Percentiles rank a stretch among this genome's conserved stretches.
phyloP scores from a whole-genome alignment of 35 echinoderm and acorn worm genomes.

The Lytechinus pictus region DNA sequence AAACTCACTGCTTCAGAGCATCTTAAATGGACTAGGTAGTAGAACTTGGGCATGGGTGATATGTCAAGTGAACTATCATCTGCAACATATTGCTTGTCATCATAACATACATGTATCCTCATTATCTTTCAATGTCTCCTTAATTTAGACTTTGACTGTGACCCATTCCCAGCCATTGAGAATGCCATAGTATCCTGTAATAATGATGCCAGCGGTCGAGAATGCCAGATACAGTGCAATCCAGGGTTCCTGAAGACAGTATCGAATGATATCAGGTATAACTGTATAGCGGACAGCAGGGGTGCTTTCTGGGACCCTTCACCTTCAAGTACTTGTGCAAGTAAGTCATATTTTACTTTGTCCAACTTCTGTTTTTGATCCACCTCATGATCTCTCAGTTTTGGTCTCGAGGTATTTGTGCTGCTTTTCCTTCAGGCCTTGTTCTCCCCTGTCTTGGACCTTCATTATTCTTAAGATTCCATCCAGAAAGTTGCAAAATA shows the following conservation, averaged over 20 bases:
- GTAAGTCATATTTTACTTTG: neutral
- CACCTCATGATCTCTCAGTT: neutral
- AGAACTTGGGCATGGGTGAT: too few species aligned
- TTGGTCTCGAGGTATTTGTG: neutral
- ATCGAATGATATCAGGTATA: neutral
- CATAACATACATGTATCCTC: neutral
- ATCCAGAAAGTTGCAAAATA: too few species aligned
- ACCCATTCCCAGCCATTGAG: neutral
- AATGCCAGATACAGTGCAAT: neutral
- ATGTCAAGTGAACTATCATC: too few species aligned
- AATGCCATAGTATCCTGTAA: neutral
- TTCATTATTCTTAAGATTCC: too few species aligned
- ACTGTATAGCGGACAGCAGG: slow-evolving; percentile 23
- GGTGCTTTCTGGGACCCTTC: slow-evolving; percentile 30
- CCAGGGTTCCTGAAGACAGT: neutral
- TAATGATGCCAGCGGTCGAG: neutral
- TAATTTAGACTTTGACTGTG: slow-evolving; percentile 32
- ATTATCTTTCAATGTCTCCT: neutral
- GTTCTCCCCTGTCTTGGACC: too few species aligned
- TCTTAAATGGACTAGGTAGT: too few species aligned
- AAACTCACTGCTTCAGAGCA: too few species aligned
- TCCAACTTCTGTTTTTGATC: neutral
- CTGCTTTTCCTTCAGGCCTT: too few species aligned
- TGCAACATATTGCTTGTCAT: too few species aligned
- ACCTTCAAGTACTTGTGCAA: neutral